Evolutionary conservation across 2,797 vertebrate genomes (phyloP).

Genomic region (Buphagus erythrorhynchus): DNA sequence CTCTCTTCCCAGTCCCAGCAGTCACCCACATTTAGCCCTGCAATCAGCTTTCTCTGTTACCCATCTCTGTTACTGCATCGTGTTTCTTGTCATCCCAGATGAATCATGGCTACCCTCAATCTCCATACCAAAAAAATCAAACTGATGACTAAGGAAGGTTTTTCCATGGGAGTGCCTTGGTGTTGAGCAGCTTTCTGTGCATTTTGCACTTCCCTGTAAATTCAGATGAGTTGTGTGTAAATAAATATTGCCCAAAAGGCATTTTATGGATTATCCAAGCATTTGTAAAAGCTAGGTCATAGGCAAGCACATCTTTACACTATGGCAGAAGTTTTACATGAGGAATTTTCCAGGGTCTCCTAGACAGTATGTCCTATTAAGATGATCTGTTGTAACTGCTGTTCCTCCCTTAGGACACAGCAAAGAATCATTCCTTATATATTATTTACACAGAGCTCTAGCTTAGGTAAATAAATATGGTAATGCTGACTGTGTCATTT

Average conservation of each 20-base stretch:
- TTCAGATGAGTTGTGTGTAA: neutral
- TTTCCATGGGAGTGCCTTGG: neutral
- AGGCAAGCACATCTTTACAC: neutral
- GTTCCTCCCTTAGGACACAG: conserved; percentile 7
- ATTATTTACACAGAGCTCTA: conserved; percentile 29
- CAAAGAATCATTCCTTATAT: conserved; percentile 10
- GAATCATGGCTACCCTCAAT: neutral
- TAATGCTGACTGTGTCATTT: conserved; percentile 41
- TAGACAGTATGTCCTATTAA: conserved; percentile 26
- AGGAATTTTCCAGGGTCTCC: conserved; percentile 21
- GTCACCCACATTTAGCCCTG: neutral
- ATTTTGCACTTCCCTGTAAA: neutral
- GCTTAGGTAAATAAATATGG: conserved; percentile 38
- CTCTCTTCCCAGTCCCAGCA: neutral
- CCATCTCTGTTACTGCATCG: rapidly evolving
- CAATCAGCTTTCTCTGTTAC: neutral
- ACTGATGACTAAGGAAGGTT: neutral
- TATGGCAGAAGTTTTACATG: neutral
- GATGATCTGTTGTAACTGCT: conserved; percentile 46
- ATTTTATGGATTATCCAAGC: neutral
- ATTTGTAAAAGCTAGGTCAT: neutral
- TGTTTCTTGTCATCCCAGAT: neutral
- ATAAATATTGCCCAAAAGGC: neutral
- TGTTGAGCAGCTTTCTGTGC: neutral
- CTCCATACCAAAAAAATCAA: neutral